A percentile compares a stretch with the other conserved stretches of the same genome.
Evolutionary conservation across 2,113 vertebrate genomes (phyloP).

Genomic region (Tragulus kanchil): DNA sequence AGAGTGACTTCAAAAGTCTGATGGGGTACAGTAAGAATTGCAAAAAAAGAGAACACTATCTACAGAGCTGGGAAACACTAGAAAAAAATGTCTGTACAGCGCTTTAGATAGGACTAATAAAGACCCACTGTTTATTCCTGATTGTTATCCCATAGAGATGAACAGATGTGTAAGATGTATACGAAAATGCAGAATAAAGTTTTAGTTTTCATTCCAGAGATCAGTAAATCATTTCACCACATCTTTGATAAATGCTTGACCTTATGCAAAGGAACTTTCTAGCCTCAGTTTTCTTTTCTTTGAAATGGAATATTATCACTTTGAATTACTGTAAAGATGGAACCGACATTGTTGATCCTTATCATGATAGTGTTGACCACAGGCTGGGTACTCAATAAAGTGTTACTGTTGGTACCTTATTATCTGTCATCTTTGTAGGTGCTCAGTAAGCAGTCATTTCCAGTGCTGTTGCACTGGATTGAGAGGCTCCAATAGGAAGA

Average conservation of each 20-base stretch:
- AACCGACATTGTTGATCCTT: not conserved
- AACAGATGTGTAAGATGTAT: not conserved
- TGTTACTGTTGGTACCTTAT: slow-evolving; percentile 11
- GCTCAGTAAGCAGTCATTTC: not conserved
- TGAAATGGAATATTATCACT: slow-evolving; percentile 22
- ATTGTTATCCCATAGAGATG: not conserved
- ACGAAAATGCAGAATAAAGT: not conserved
- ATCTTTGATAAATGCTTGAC: not conserved
- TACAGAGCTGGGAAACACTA: not conserved
- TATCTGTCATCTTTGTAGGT: not conserved
- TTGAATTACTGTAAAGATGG: slow-evolving; percentile 25
- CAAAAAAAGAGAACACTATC: not conserved
- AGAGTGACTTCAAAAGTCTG: not conserved
- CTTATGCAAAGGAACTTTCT: not conserved
- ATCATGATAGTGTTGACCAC: not conserved
- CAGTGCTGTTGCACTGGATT: not conserved
- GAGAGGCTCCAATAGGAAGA: not conserved
- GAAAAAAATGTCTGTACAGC: not conserved
- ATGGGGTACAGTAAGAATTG: not conserved
- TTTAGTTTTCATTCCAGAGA: not conserved
- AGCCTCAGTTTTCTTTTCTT: slow-evolving; percentile 52
- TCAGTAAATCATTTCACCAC: not conserved
- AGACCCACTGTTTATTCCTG: not conserved
- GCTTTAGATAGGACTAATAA: not conserved
- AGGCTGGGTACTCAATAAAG: not conserved